Evolutionary conservation across 2,888 invertebrate species (phyloP).

Genomic region (Blomia tropicalis): DNA sequence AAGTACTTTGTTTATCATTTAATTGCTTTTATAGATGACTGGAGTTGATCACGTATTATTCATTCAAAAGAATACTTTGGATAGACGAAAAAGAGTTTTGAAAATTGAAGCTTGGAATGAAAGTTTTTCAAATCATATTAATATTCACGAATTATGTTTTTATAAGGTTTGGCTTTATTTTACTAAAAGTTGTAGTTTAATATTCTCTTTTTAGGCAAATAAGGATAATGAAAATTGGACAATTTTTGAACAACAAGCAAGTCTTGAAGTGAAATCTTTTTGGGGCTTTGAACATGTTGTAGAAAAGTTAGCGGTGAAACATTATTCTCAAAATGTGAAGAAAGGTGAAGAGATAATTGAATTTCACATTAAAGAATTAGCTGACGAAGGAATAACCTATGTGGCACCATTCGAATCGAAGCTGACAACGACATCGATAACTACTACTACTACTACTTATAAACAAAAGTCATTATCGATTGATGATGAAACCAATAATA

Average conservation of each 20-base stretch:
- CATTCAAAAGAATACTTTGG: slow-evolving; percentile 70
- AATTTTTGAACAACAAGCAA: slow-evolving; percentile 82
- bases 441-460: no score
- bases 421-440: no score
- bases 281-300: slow-evolving; percentile 85
- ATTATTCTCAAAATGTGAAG: slow-evolving; percentile 70
- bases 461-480: no score
- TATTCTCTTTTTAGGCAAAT: slow-evolving; percentile 50
- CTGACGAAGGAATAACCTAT: slow-evolving; percentile 53
- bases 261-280: slow-evolving; percentile 80
- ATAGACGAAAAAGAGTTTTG: slow-evolving; percentile 56
- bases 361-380: slow-evolving; percentile 60
- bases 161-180: slow-evolving; percentile 48
- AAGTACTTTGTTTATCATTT: not conserved
- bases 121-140: slow-evolving; percentile 64
- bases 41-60: slow-evolving; percentile 81
- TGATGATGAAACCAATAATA: no score
- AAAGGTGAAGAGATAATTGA: slow-evolving; percentile 90
- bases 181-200: not conserved
- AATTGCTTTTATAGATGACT: slow-evolving; percentile 49
- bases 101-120: slow-evolving; percentile 83
- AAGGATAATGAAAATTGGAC: slow-evolving; percentile 87
- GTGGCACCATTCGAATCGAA: slow-evolving; percentile 36
- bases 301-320: slow-evolving; percentile 89
- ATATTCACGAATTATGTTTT: slow-evolving; percentile 68